These are phyloP conservation scores for Griposia aprilina DNA, from an alignment of 2,888 invertebrate genomes.

Conservation along the genomic window DNA sequence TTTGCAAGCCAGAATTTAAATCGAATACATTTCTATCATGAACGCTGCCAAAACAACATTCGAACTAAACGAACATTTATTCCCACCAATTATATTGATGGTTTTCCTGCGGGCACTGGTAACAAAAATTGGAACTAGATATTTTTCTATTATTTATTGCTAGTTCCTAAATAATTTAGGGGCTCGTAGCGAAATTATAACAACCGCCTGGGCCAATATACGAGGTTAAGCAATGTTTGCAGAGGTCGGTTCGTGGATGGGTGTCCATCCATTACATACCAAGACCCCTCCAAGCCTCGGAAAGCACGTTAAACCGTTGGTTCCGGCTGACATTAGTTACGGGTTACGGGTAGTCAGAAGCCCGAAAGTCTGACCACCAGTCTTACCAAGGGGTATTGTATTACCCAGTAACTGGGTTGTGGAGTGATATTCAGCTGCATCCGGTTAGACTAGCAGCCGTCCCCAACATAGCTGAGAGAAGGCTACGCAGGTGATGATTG, in stretches of 20 bases:
- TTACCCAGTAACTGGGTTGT: too few species aligned
- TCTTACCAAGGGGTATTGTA: background rate
- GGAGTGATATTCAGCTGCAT: background rate
- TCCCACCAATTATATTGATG: conserved; percentile 57
- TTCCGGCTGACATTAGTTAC: background rate
- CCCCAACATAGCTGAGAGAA: too few species aligned
- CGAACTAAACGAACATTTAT: conserved; percentile 41
- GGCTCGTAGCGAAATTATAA: too few species aligned
- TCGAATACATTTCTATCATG: conserved; percentile 38
- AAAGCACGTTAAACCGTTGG: too few species aligned
- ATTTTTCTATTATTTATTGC: conserved; percentile 28
- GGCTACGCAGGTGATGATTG: background rate
- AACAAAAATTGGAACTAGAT: conserved; percentile 41
- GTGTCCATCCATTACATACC: background rate
- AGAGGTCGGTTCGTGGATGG: background rate
- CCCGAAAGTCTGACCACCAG: background rate
- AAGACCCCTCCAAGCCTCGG: background rate
- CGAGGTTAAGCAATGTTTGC: too few species aligned
- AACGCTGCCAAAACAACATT: conserved; percentile 34
- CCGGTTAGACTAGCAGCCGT: too few species aligned
- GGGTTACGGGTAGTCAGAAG: too few species aligned
- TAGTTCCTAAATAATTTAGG: background rate
- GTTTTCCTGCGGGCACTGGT: conserved; percentile 28
- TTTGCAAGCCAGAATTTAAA: conserved; percentile 33
- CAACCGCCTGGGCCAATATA: too few species aligned